Conservation (phyloP, 2,797 vertebrate genomes). For the Nasua narica region DNA sequence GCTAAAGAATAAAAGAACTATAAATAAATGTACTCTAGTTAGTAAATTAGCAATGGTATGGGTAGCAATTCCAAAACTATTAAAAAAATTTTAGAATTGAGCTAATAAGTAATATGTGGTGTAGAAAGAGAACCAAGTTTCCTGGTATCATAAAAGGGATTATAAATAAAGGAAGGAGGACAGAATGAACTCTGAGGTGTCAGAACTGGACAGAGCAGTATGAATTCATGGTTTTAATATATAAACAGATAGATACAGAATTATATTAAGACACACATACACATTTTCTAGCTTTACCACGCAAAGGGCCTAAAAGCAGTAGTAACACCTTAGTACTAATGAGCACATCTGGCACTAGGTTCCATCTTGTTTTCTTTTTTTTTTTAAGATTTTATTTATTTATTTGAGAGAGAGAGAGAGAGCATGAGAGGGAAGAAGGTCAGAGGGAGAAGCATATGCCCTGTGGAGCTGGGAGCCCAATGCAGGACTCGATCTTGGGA, state of each 20-base stretch:
- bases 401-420: too few relatives aligned
- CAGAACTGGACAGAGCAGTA: background rate
- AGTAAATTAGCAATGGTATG: background rate
- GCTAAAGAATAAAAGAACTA: background rate
- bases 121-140: background rate
- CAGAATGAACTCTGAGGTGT: background rate
- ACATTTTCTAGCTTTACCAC: background rate
- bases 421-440: too few relatives aligned
- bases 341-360: background rate
- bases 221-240: background rate
- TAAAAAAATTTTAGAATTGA: background rate
- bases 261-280: background rate
- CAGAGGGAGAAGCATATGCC: too few relatives aligned
- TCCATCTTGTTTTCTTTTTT: background rate
- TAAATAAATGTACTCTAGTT: background rate
- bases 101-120: background rate
- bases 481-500: too few relatives aligned
- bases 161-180: background rate
- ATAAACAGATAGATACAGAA: background rate
- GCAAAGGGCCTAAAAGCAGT: background rate
- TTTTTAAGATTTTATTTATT: too few relatives aligned
- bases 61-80: background rate
- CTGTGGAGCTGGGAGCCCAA: too few relatives aligned
- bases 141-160: background rate
- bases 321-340: background rate